A percentile compares a stretch with the other conserved stretches of the same genome.
These are phyloP conservation scores for Thermophis baileyi DNA, from an alignment of 2,113 vertebrate species.

Conservation along the genomic window DNA sequence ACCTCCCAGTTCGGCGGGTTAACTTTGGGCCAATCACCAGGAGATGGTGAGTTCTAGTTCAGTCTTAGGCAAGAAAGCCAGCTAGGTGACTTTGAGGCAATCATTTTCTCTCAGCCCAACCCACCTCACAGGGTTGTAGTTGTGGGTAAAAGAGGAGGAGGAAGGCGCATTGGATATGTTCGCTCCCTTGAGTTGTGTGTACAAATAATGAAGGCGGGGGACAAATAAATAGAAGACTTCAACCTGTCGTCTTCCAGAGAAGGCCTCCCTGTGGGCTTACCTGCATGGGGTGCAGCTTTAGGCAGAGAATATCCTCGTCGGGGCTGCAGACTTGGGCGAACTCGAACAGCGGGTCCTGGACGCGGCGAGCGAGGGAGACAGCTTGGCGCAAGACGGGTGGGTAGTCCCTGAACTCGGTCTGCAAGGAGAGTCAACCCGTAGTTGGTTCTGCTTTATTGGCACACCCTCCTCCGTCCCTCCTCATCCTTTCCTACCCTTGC, in stretches of 20 bases:
- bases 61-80: too few species aligned
- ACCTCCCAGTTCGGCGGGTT: too few species aligned
- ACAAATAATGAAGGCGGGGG: accelerated
- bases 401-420: slow-evolving; percentile 91
- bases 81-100: too few species aligned
- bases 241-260: background rate
- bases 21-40: background rate
- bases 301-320: slow-evolving; percentile 95
- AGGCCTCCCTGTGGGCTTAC: slow-evolving; percentile 62
- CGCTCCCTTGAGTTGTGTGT: too few species aligned
- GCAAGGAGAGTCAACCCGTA: slow-evolving; percentile 5
- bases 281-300: slow-evolving; percentile 95
- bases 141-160: background rate
- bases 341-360: slow-evolving; percentile 95
- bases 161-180: background rate
- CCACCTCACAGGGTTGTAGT: background rate
- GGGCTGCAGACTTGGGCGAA: slow-evolving; percentile 96
- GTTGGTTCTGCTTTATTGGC: background rate
- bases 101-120: too few species aligned
- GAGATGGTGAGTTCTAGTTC: too few species aligned
- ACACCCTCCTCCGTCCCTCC: background rate
- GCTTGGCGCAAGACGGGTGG: slow-evolving; percentile 93
- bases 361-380: slow-evolving; percentile 90
- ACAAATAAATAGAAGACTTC: accelerated
- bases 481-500: background rate